Base-by-base conservation (phyloP, 1,140 invertebrate genomes). In the Ceratina japonica region DNA sequence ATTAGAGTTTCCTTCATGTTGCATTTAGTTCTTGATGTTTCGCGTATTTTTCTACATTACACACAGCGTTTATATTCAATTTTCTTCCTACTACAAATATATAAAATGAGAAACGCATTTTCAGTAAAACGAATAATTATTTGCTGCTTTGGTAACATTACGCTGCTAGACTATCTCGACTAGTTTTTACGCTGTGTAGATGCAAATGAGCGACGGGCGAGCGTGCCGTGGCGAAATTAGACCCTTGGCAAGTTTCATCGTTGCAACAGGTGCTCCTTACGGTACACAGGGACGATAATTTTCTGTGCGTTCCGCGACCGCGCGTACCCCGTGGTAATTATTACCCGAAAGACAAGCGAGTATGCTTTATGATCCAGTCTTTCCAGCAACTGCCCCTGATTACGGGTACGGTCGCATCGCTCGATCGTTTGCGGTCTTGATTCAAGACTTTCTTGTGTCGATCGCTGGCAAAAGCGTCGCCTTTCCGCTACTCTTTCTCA, bases 281-380 rank as follows among this genome's bases (percentile, higher is more conserved):
- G 0, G 18, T 27, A 16, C 10, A 13, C 54, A 13, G 70, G 52
- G 37, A 79, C 37, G 62, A 74, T 73, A 51, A 79, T 79, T 79
- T 74, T 61, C 62, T 31, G 15, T n/a, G 51, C 62, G 49, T 72
- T 27, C 20, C 68, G 15, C 59, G 69, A 74, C 37, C 44, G 70
- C 58, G 27, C 44, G 70, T 58, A 31, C 44, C 56, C 49, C 58
- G 51, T 22, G 68, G 65, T 80, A 80, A 80, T 80, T 80, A 80
- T 75, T 68, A 22, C 24, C 66, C 20, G 59, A 75, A 76, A 51
- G 74, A 24, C 51, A 59, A 44, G 66, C 51, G 51, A 63, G 62
- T 24, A 78, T 65, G 52, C 61, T 81, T 81, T 72, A 81, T 54
- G 79, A 80, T 49, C 73, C 20, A 76, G 79, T 69, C 79, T 70